These are phyloP conservation scores for Spodoptera frugiperda DNA, from an alignment of 1,140 invertebrate species.

Conservation along the genomic window DNA sequence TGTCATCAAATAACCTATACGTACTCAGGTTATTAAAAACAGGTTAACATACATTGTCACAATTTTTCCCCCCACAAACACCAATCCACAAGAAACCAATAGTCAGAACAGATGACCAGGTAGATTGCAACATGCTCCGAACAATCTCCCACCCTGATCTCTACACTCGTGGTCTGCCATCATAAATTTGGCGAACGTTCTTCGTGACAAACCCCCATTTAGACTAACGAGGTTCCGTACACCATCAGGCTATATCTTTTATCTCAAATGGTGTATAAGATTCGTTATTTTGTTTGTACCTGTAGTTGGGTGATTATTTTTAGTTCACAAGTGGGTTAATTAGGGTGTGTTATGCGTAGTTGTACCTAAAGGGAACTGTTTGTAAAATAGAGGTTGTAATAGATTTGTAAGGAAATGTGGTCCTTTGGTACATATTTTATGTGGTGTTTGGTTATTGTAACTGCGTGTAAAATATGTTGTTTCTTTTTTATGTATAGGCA, in stretches of 20 bases:
- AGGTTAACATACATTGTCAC: too few relatives aligned
- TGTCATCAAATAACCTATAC: too few relatives aligned
- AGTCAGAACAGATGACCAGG: neutral
- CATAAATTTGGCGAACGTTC: constrained; percentile 66
- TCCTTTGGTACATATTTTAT: neutral
- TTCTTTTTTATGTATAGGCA: too few relatives aligned
- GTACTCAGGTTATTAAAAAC: too few relatives aligned
- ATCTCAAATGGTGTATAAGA: constrained; percentile 51
- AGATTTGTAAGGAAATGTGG: neutral
- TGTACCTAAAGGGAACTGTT: neutral
- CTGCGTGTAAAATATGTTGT: too few relatives aligned
- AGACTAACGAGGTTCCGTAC: constrained; percentile 62
- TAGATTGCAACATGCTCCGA: constrained; percentile 10
- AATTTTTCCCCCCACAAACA: neutral
- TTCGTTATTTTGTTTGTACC: constrained; percentile 9
- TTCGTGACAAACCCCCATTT: constrained; percentile 74
- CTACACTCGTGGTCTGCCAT: constrained; percentile 49
- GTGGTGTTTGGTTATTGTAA: too few relatives aligned
- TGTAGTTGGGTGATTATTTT: constrained; percentile 9
- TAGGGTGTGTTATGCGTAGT: neutral
- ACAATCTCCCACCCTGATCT: constrained; percentile 35
- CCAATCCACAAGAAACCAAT: neutral
- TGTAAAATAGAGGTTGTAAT: too few relatives aligned
- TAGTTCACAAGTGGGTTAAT: constrained; percentile 19
- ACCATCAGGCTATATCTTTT: constrained; percentile 59